phyloP scores from a whole-genome alignment of 2,113 vertebrate species.

The Neolamprologus sp. region DNA sequence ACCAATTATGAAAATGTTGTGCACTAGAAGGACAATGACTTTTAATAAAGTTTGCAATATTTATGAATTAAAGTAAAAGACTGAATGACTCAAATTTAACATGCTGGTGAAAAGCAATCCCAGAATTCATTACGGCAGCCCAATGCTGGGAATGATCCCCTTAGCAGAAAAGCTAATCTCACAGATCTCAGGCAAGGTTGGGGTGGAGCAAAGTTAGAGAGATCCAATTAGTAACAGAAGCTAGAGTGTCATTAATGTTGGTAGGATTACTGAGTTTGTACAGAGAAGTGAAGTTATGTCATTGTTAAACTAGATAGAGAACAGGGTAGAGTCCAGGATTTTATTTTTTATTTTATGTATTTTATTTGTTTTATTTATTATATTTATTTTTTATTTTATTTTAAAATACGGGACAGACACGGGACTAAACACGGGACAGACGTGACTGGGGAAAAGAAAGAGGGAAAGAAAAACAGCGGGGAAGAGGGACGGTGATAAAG shows the following conservation, averaged over 20 bases:
- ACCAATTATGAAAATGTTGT: neutral
- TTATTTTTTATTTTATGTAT: neutral
- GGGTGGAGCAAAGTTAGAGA: neutral
- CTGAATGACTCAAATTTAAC: neutral
- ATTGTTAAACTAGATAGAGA: neutral
- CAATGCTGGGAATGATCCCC: neutral
- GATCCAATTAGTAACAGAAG: neutral
- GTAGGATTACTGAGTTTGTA: neutral
- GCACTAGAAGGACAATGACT: neutral
- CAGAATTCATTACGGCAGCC: neutral
- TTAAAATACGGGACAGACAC: too few relatives aligned
- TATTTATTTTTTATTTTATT: neutral
- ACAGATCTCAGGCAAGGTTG: neutral
- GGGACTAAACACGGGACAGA: neutral
- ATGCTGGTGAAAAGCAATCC: neutral
- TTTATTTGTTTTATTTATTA: too few relatives aligned
- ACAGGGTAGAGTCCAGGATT: neutral
- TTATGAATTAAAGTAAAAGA: neutral
- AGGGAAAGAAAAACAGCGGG: too few relatives aligned
- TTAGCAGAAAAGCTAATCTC: neutral
- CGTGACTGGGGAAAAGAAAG: too few relatives aligned
- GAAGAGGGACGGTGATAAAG: fast-evolving
- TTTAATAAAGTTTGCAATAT: neutral
- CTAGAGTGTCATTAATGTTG: neutral
- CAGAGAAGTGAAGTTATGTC: neutral